These are phyloP conservation scores for Anastrepha obliqua DNA, from an alignment of 1,140 invertebrate species.

Conservation along the genomic window DNA sequence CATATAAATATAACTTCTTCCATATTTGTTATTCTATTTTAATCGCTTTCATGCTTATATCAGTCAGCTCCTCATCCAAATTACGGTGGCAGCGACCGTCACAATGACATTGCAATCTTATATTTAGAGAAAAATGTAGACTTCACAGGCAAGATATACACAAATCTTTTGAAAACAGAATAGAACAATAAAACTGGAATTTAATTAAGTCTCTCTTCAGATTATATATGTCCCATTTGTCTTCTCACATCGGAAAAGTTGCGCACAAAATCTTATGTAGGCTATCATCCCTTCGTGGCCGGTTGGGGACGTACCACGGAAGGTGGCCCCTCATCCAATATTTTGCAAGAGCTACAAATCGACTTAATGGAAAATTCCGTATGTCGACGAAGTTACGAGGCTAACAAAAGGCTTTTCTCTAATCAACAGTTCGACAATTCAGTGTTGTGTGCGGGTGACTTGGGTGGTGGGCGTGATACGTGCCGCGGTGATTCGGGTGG, in stretches of 20 bases:
- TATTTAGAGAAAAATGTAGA: conserved; percentile 54
- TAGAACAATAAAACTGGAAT: neutral
- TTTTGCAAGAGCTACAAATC: conserved; percentile 80
- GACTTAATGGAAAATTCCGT: conserved; percentile 29
- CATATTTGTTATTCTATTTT: too few relatives aligned
- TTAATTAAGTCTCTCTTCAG: neutral
- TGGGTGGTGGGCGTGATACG: conserved; percentile 83
- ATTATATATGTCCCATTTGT: conserved; percentile 63
- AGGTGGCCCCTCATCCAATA: conserved; percentile 78
- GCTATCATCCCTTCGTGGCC: conserved; percentile 81
- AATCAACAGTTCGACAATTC: conserved; percentile 76
- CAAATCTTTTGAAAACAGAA: too few relatives aligned
- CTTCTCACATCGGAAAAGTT: conserved; percentile 60
- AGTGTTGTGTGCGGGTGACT: conserved; percentile 84
- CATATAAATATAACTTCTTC: too few relatives aligned
- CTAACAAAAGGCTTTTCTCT: neutral
- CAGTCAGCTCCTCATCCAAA: conserved; percentile 52
- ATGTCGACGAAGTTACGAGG: conserved; percentile 5
- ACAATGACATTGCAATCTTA: conserved; percentile 56
- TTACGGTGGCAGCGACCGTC: neutral
- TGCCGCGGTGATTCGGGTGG: conserved; percentile 90
- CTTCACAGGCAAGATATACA: conserved; percentile 53
- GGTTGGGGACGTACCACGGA: conserved; percentile 82
- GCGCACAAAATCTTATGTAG: conserved; percentile 64
- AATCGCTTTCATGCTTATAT: neutral